A percentile compares a stretch with the other conserved stretches of the same genome.
Conservation (phyloP, 1,140 invertebrate genomes). For the Tribolium madens region DNA sequence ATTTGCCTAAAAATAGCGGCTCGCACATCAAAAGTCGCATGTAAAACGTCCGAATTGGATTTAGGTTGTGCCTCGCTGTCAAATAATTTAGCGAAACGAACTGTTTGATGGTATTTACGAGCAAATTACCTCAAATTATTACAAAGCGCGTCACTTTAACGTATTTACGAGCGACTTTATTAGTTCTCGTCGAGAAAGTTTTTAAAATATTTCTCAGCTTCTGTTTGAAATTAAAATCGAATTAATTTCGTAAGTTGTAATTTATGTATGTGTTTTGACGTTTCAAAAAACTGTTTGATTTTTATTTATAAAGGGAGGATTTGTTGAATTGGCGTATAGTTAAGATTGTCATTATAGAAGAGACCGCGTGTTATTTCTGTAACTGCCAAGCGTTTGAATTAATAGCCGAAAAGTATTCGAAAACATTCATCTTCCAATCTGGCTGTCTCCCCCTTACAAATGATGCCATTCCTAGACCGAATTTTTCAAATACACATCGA, state of each 20-base stretch:
- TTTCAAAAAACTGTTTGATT: too few species aligned
- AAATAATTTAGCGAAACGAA: constrained; percentile 54
- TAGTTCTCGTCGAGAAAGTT: constrained; percentile 48
- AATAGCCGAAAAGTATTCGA: constrained; percentile 58
- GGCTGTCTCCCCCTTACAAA: constrained; percentile 54
- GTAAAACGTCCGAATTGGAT: constrained; percentile 50
- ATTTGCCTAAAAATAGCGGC: constrained; percentile 11
- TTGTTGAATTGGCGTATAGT: not conserved
- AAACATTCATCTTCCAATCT: constrained; percentile 57
- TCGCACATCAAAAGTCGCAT: constrained; percentile 27
- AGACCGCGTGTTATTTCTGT: constrained; percentile 55
- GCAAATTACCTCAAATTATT: constrained; percentile 59
- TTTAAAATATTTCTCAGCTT: constrained; percentile 45
- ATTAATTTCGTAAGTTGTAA: constrained; percentile 4
- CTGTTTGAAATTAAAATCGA: constrained; percentile 52
- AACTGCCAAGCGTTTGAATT: constrained; percentile 56
- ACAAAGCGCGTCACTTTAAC: constrained; percentile 51
- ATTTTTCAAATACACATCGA: constrained; percentile 46
- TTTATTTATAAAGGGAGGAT: not conserved
- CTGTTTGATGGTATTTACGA: constrained; percentile 60
- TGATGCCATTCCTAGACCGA: constrained; percentile 52
- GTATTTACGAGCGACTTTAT: constrained; percentile 57
- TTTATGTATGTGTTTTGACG: not conserved
- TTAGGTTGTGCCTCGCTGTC: constrained; percentile 54
- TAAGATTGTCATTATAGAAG: constrained; percentile 42